These are phyloP conservation scores for Drosophila atroscutellata DNA, from an alignment of 2,888 invertebrate genomes.

Conservation along the genomic window DNA sequence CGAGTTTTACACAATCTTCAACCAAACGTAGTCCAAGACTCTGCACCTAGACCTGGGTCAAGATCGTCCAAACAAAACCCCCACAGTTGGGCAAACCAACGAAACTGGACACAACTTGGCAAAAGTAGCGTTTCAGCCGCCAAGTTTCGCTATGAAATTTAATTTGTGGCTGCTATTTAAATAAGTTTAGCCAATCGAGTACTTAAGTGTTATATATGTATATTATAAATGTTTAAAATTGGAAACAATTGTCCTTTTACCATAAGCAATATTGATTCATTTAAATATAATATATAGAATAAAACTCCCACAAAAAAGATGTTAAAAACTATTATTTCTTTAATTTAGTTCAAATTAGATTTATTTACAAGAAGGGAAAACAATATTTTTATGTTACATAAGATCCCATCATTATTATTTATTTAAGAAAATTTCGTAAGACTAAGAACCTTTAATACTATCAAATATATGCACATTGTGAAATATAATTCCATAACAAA, in stretches of 20 bases:
- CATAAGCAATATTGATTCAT: not conserved
- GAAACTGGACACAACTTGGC: conserved; percentile 42
- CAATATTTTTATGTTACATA: not conserved
- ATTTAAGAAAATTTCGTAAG: not conserved
- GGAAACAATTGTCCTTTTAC: not conserved
- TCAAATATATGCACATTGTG: not conserved
- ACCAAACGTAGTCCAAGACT: conserved; percentile 24
- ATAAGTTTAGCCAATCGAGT: not conserved
- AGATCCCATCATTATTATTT: not conserved
- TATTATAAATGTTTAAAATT: not conserved
- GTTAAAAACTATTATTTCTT: no score
- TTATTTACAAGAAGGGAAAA: no score
- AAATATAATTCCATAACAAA: not conserved
- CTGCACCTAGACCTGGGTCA: conserved; percentile 70
- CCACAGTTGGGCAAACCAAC: conserved; percentile 37
- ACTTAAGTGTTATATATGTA: not conserved
- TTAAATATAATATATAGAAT: not conserved
- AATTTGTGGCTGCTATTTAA: not conserved
- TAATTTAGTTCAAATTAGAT: no score
- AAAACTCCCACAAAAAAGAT: not conserved
- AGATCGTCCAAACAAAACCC: conserved; percentile 38
- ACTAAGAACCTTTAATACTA: not conserved
- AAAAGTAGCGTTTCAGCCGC: conserved; percentile 2
- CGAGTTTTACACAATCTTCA: conserved; percentile 62
- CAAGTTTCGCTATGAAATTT: not conserved